Conservation (phyloP, 2,888 invertebrate species). For the Liopterus haemorrhoidalis region DNA sequence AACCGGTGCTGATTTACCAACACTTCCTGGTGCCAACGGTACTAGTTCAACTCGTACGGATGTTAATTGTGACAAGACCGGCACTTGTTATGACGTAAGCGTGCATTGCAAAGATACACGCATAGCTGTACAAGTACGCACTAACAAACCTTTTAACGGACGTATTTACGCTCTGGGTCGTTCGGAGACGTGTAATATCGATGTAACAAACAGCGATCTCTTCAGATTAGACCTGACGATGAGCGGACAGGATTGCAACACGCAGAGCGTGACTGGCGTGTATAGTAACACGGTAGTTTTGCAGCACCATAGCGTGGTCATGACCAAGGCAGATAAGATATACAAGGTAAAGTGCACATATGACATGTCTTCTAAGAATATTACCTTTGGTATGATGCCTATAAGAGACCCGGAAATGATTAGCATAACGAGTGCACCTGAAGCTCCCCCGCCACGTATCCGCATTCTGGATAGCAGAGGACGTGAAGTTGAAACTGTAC, state of each 20-base stretch:
- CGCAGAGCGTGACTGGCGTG: conserved; percentile 90
- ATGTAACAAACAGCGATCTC: conserved; percentile 85
- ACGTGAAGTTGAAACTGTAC: conserved; percentile 87
- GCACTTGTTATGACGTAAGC: conserved; percentile 90
- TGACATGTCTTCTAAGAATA: conserved; percentile 93
- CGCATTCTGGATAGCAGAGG: conserved; percentile 81
- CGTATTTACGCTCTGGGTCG: conserved; percentile 89
- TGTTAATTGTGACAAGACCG: conserved; percentile 88
- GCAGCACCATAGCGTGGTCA: conserved; percentile 91
- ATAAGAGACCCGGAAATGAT: conserved; percentile 95
- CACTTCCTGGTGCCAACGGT: no score
- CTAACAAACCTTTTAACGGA: conserved; percentile 91
- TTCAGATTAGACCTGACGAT: conserved; percentile 89
- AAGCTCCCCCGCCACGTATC: conserved; percentile 90
- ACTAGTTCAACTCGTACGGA: conserved; percentile 72
- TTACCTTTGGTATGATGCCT: conserved; percentile 96
- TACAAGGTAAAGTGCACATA: conserved; percentile 95
- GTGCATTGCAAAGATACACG: conserved; percentile 92
- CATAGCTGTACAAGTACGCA: conserved; percentile 86
- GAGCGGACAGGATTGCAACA: conserved; percentile 92
- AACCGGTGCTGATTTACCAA: conserved; percentile 69
- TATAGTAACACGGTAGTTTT: conserved; percentile 91
- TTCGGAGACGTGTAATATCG: conserved; percentile 91
- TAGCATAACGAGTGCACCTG: conserved; percentile 90
- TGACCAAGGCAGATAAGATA: conserved; percentile 94